phyloP scores from a whole-genome alignment of 2,797 vertebrate species.

The Perodicticus potto region DNA sequence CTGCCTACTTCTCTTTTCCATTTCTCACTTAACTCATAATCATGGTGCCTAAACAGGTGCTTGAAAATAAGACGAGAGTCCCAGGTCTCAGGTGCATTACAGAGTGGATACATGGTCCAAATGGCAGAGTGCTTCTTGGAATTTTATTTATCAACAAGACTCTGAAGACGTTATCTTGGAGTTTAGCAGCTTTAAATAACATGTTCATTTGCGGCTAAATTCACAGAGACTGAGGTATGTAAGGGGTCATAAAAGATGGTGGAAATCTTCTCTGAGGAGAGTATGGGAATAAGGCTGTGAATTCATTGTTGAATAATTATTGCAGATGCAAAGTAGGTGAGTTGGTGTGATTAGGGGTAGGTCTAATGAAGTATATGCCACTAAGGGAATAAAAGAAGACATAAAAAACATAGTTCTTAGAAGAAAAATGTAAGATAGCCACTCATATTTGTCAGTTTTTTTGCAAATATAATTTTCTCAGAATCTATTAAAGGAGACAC shows the following conservation, averaged over 20 bases:
- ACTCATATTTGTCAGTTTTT: too few relatives aligned
- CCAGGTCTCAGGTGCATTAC: not conserved
- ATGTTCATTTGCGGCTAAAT: conserved; percentile 13
- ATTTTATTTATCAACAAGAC: conserved; percentile 40
- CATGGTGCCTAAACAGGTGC: not conserved
- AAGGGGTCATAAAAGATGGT: not conserved
- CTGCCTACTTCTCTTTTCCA: not conserved
- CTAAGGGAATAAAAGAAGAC: not conserved
- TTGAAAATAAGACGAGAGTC: not conserved
- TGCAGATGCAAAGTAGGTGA: conserved; percentile 32
- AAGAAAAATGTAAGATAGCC: too few relatives aligned
- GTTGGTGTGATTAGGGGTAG: not conserved
- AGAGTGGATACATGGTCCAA: not conserved
- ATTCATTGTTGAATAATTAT: conserved; percentile 50
- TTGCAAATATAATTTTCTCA: not conserved
- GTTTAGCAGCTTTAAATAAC: conserved; percentile 39
- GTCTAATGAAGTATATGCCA: not conserved
- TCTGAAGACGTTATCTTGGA: not conserved
- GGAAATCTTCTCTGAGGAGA: not conserved
- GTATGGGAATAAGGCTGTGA: not conserved
- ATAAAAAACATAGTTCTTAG: not conserved
- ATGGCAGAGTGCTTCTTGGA: not conserved
- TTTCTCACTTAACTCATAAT: not conserved
- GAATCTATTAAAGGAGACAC: not conserved
- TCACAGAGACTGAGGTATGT: not conserved